Conservation (phyloP, 64 coral and sea anemone genomes). For the Montipora cactus region DNA sequence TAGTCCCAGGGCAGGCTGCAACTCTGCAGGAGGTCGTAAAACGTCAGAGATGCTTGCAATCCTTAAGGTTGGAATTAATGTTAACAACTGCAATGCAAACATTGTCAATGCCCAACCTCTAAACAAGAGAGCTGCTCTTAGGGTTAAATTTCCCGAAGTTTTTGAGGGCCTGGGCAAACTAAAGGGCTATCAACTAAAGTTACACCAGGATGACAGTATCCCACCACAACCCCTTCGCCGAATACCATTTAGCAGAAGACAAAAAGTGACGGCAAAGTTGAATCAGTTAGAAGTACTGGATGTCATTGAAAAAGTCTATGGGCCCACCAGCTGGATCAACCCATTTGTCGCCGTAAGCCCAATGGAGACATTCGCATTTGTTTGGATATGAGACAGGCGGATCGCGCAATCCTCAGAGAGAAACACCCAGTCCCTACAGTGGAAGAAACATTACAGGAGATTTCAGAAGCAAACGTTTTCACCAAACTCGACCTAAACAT, state of each 20-base stretch:
- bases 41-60: conserved; percentile 10
- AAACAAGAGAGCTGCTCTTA: conserved; percentile 30
- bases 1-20: conserved; percentile 52
- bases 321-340: conserved; percentile 49
- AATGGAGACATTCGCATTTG: conserved; percentile 43
- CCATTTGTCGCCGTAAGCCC: conserved; percentile 9
- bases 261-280: conserved; percentile 27
- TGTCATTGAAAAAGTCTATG: conserved; percentile 38
- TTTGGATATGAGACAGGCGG: conserved; percentile 56
- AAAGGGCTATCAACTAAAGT: conserved; percentile 44
- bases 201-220: conserved; percentile 54
- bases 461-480: conserved; percentile 35
- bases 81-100: background rate
- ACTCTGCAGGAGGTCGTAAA: conserved; percentile 39
- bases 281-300: conserved; percentile 15
- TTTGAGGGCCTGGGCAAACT: conserved; percentile 56
- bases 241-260: conserved; percentile 35
- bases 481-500: conserved; percentile 55
- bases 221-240: conserved; percentile 15
- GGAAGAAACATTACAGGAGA: conserved; percentile 50
- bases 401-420: conserved; percentile 38
- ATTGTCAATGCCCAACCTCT: background rate
- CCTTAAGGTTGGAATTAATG: background rate
- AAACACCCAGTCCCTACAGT: conserved; percentile 35
- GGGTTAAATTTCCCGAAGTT: conserved; percentile 28